Evolutionary conservation across 2,888 invertebrate species (phyloP).

Genomic region (Drosophila prostipennis): DNA sequence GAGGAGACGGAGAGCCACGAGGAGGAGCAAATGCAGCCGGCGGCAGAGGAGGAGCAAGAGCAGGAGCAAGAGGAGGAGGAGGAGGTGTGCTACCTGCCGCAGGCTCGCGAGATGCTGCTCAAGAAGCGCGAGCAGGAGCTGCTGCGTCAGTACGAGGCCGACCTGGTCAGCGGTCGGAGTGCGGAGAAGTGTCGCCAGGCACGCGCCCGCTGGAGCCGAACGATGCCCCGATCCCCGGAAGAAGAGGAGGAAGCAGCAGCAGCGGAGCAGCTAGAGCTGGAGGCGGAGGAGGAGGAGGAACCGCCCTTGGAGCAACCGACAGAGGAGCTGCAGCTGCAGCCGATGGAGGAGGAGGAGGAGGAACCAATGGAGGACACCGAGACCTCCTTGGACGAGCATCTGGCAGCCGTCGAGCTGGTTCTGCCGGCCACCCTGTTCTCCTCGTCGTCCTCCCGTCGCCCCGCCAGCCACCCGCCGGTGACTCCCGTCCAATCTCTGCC

Average conservation of each 20-base stretch:
- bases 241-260: slow-evolving; percentile 10
- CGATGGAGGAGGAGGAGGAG: neutral
- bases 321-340: neutral
- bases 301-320: no score
- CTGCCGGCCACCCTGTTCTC: neutral
- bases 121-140: slow-evolving; percentile 52
- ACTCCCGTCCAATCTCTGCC: neutral
- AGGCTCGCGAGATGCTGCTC: slow-evolving; percentile 30
- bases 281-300: neutral
- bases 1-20: neutral
- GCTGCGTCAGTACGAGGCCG: slow-evolving; percentile 48
- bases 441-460: neutral
- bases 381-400: neutral
- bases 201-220: slow-evolving; percentile 51
- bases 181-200: slow-evolving; percentile 50
- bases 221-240: slow-evolving; percentile 5
- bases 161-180: slow-evolving; percentile 45
- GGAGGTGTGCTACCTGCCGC: neutral
- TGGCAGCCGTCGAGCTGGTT: slow-evolving; percentile 7
- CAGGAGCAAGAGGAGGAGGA: neutral
- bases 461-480: slow-evolving; percentile 8
- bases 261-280: neutral
- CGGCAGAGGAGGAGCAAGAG: neutral
- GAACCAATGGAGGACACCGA: neutral
- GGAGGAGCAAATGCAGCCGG: neutral